Conservation (phyloP, 2,797 vertebrate genomes). For the Gymnoscopelus microlampas region DNA sequence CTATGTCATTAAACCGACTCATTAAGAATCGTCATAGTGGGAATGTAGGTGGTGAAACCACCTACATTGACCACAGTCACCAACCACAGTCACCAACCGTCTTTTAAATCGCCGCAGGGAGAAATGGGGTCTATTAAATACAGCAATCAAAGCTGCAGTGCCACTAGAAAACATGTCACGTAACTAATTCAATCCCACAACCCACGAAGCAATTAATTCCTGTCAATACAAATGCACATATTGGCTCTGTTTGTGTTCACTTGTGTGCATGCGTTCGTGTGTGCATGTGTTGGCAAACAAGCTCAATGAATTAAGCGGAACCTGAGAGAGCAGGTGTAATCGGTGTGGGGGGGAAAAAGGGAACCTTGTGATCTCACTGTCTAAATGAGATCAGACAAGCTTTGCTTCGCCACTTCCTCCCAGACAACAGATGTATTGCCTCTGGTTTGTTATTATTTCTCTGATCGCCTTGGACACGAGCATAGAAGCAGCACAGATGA, state of each 20-base stretch:
- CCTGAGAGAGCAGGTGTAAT: constrained; percentile 74
- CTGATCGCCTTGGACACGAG: constrained; percentile 45
- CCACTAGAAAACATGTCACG: constrained; percentile 72
- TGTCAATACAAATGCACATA: constrained; percentile 75
- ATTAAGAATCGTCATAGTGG: constrained; percentile 53
- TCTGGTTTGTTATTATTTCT: constrained; percentile 51
- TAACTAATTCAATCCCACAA: constrained; percentile 79
- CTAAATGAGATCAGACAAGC: constrained; percentile 74
- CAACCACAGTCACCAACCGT: constrained; percentile 49
- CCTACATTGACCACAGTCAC: constrained; percentile 40
- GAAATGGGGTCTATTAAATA: constrained; percentile 61
- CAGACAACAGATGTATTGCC: constrained; percentile 55
- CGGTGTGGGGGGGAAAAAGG: constrained; percentile 58
- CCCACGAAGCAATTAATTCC: constrained; percentile 80
- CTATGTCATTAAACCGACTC: constrained; percentile 59
- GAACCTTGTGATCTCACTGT: constrained; percentile 49
- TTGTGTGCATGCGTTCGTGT: constrained; percentile 35
- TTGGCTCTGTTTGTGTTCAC: constrained; percentile 52
- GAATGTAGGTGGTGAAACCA: constrained; percentile 42
- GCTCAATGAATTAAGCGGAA: constrained; percentile 54
- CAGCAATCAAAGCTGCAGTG: constrained; percentile 66
- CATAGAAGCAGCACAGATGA: constrained; percentile 46
- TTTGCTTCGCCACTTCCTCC: constrained; percentile 62
- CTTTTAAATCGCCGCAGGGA: constrained; percentile 55
- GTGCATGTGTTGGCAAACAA: constrained; percentile 35